Base-by-base conservation (phyloP, 2,113 vertebrate species). In the Oryzias curvinotus region DNA sequence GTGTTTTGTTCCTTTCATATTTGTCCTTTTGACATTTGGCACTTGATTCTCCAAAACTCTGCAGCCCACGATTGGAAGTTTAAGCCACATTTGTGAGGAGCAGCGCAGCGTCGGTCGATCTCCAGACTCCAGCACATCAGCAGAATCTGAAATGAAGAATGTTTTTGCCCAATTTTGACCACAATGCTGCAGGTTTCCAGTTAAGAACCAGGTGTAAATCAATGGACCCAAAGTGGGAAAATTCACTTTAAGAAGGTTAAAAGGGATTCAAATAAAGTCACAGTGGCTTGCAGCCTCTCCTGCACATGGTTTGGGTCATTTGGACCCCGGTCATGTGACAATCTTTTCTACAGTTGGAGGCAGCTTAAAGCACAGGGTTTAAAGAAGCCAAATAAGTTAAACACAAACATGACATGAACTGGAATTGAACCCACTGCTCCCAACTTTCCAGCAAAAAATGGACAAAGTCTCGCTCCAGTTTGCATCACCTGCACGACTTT, bases 351-450 rank as follows among this genome's bases (percentile, higher is more conserved):
- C 26, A 28, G 26, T 28, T 1, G 4, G 45, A 43, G 51, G 61
- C 62, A 51, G 64, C 57, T 70, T 57, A 45, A 63, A 64, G 54
- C 49, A 71, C 76, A 80, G 54, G 59, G 65, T 79, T 71, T 55
- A 49, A 71, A 80, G 50, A 44, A 71, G 48, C 60, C 67, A 62
- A 89, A 89, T 88, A 89, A 89, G 7, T 88, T 88, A 80, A 65
- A 73, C 82, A 75, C 87, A 90, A 90, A 88, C 71, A 75, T 66
- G 72, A 84, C 77, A 18, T 60, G 45, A 56, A 82, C 84, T 12
- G 36, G 36, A 12, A 12, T 36, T 36, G 10, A 36, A 36, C 36
- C 36, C 36, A 7, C 21, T 3, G 21, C 21, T 23, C 21, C 26
- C 5, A 28, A 28, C 26, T 5, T 23, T 28, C 26, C 26, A 28